These are phyloP conservation scores for Pseudococcus jackbeardsleyi DNA, from an alignment of 2,888 invertebrate species.

Conservation along the genomic window DNA sequence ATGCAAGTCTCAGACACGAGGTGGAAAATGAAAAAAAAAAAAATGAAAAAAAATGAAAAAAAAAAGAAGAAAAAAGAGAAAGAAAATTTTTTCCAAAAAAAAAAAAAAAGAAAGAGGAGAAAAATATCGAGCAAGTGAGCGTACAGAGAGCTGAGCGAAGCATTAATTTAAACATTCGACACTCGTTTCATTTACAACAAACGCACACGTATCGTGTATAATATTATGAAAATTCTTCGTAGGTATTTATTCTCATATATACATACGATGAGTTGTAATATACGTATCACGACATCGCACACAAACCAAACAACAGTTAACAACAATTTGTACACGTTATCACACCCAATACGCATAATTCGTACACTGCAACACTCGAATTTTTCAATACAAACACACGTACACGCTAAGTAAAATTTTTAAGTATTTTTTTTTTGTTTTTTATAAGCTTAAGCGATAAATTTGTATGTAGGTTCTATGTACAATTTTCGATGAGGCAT, in stretches of 20 bases:
- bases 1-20: slow-evolving; percentile 33
- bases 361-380: not conserved
- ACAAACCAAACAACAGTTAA: slow-evolving; percentile 13
- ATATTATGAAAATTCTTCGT: not conserved
- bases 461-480: slow-evolving; percentile 31
- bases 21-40: not conserved
- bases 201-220: slow-evolving; percentile 1
- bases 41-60: not conserved
- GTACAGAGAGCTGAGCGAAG: not conserved
- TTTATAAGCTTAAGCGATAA: not conserved
- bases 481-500: not conserved
- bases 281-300: not conserved
- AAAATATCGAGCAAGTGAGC: not conserved
- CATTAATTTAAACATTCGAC: slow-evolving; percentile 8
- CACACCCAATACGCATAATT: slow-evolving; percentile 3
- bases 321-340: slow-evolving; percentile 41
- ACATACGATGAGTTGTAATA: not conserved
- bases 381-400: not conserved
- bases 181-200: not conserved
- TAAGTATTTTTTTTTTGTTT: slow-evolving; percentile 28
- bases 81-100: not conserved
- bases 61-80: not conserved
- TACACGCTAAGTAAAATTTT: slow-evolving; percentile 1
- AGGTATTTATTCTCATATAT: slow-evolving; percentile 4
- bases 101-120: not conserved